Percentiles rank a stretch among this genome's conserved stretches.
phyloP scores from a whole-genome alignment of 2,113 vertebrate genomes.

The Nerophis lumbriciformis region DNA sequence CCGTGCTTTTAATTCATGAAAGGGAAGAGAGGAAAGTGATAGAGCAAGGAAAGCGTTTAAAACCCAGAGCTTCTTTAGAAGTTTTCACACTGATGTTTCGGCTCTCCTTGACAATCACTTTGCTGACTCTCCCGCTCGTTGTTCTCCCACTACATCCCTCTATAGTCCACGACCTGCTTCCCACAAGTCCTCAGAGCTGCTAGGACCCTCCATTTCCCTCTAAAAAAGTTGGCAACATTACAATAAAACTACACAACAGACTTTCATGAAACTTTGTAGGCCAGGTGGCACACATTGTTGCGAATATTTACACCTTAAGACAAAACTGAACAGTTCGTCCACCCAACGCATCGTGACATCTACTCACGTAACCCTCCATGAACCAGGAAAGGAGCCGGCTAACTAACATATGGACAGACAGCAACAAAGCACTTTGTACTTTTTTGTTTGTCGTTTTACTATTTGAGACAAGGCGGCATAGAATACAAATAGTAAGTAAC shows the following conservation, averaged over 20 bases:
- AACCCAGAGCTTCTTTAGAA: slow-evolving; percentile 72
- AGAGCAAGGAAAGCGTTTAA: slow-evolving; percentile 69
- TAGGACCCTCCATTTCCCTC: slow-evolving; percentile 4
- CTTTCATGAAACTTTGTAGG: background rate
- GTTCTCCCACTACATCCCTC: background rate
- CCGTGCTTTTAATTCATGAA: slow-evolving; percentile 79
- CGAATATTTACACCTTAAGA: background rate
- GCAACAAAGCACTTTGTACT: too few species aligned
- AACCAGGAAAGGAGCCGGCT: background rate
- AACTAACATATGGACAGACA: background rate
- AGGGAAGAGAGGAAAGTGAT: slow-evolving; percentile 68
- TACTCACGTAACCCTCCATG: background rate
- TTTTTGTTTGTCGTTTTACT: too few species aligned
- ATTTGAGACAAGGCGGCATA: too few species aligned
- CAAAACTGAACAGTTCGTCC: background rate
- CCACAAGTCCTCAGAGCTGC: background rate
- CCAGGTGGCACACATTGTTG: background rate
- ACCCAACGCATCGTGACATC: too few species aligned
- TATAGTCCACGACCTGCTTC: slow-evolving; percentile 6
- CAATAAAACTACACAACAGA: background rate
- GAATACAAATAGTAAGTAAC: too few species aligned
- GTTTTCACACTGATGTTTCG: slow-evolving; percentile 69
- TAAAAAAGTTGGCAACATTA: slow-evolving; percentile 32
- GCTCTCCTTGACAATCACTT: slow-evolving; percentile 70
- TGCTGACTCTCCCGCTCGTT: slow-evolving; percentile 44